A percentile compares a stretch with the other conserved stretches of the same genome.
Evolutionary conservation across 2,888 invertebrate genomes (phyloP).

Genomic region (Eueremaeus valkanovi): DNA sequence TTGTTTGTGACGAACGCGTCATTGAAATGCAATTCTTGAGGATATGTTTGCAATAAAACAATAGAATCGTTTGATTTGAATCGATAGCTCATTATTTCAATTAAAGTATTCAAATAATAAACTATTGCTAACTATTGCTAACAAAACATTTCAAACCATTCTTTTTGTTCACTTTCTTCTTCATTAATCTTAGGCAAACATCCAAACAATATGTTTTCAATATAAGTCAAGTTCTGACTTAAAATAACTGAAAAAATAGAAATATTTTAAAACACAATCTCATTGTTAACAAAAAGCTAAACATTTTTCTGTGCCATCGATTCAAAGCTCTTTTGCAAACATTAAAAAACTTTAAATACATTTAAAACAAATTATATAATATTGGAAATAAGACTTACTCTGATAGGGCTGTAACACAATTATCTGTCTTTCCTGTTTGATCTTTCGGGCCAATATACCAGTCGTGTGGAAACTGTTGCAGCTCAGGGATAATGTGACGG

Average conservation of each 20-base stretch:
- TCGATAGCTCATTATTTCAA: conserved; percentile 6
- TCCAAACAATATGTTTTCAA: background rate
- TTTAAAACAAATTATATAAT: background rate
- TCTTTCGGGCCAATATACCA: conserved; percentile 65
- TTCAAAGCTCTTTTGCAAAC: background rate
- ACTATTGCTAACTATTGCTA: background rate
- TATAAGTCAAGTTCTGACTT: conserved; percentile 8
- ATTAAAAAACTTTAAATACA: background rate
- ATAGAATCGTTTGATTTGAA: conserved; percentile 13
- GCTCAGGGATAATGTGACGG: conserved; percentile 62
- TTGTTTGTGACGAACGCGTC: conserved; percentile 20
- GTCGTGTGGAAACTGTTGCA: conserved; percentile 71
- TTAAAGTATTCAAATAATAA: conserved; percentile 21
- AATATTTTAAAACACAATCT: too few relatives aligned
- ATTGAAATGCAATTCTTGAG: background rate
- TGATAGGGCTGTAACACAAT: conserved; percentile 62
- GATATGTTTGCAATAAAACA: conserved; percentile 27
- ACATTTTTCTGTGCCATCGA: background rate
- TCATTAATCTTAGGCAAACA: background rate
- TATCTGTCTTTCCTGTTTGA: conserved; percentile 66
- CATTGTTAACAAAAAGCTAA: too few relatives aligned
- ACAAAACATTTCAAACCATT: background rate
- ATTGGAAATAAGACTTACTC: conserved; percentile 51
- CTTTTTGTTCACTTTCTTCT: background rate
- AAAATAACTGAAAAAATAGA: background rate